phyloP scores from a whole-genome alignment of 2,113 vertebrate species.

The Dromaius novaehollandiae region DNA sequence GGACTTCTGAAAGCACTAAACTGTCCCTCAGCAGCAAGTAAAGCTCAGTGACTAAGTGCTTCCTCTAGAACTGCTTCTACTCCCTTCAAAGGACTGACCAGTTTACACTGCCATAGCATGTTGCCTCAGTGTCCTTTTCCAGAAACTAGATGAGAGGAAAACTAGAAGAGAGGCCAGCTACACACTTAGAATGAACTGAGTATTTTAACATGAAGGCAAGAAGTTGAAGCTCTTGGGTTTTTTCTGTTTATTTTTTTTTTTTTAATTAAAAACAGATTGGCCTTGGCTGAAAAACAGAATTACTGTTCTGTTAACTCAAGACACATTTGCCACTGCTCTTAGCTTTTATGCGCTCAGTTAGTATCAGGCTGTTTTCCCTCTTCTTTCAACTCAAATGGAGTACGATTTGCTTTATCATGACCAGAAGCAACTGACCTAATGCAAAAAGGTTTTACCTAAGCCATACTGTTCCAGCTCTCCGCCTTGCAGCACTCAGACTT shows the following conservation, averaged over 20 bases:
- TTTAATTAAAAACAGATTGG: background rate
- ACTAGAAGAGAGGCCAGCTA: background rate
- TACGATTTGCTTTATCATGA: background rate
- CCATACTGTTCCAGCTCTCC: background rate
- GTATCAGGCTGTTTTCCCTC: background rate
- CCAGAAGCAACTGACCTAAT: background rate
- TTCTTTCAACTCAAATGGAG: background rate
- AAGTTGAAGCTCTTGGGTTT: background rate
- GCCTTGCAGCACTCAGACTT: background rate
- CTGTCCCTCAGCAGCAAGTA: background rate
- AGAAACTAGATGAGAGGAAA: background rate
- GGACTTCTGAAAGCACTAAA: background rate
- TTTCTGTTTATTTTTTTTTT: background rate
- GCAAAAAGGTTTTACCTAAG: background rate
- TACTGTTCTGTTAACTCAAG: constrained; percentile 15
- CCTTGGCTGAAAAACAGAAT: background rate
- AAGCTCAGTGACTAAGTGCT: background rate
- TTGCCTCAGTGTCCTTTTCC: background rate
- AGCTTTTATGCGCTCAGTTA: background rate
- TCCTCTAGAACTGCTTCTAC: background rate
- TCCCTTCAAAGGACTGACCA: background rate
- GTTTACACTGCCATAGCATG: background rate
- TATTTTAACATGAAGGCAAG: background rate
- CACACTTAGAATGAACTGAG: background rate
- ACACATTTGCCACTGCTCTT: background rate